A percentile compares a stretch with the other conserved stretches of the same genome.
phyloP scores from a whole-genome alignment of 1,140 invertebrate genomes.

The Drosophila subpulchrella region DNA sequence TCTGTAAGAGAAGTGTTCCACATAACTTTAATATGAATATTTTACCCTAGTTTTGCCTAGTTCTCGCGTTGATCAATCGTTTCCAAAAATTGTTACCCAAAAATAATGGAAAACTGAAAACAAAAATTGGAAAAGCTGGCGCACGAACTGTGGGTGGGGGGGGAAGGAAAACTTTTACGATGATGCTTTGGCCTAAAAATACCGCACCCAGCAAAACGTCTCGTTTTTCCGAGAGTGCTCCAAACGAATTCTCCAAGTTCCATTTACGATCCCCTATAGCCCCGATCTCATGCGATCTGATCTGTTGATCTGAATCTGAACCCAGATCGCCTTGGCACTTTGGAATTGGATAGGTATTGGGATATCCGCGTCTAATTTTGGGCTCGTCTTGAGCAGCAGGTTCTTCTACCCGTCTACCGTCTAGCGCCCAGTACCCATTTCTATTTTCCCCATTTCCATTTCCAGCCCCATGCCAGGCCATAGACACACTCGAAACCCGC shows the following conservation, averaged over 20 bases:
- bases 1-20: too few species aligned
- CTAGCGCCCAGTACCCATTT: background rate
- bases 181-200: conserved; percentile 43
- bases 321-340: conserved; percentile 8
- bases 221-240: conserved; percentile 1
- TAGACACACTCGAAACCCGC: conserved; percentile 13
- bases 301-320: background rate
- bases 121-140: conserved; percentile 2
- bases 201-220: conserved; percentile 16
- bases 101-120: background rate
- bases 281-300: conserved; percentile 3
- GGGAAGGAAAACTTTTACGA: conserved; percentile 18
- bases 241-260: background rate
- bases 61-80: background rate
- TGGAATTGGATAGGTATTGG: background rate
- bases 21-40: too few species aligned
- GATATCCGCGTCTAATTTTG: conserved; percentile 34
- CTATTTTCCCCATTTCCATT: conserved; percentile 4
- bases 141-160: background rate
- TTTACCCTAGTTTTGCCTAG: background rate
- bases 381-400: conserved; percentile 34
- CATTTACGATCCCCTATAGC: conserved; percentile 5
- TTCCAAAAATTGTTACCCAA: conserved; percentile 4
- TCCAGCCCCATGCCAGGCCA: conserved; percentile 8
- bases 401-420: conserved; percentile 4